These are phyloP conservation scores for Zaprionus lachaisei DNA, from an alignment of 1,140 invertebrate genomes.

Conservation along the genomic window DNA sequence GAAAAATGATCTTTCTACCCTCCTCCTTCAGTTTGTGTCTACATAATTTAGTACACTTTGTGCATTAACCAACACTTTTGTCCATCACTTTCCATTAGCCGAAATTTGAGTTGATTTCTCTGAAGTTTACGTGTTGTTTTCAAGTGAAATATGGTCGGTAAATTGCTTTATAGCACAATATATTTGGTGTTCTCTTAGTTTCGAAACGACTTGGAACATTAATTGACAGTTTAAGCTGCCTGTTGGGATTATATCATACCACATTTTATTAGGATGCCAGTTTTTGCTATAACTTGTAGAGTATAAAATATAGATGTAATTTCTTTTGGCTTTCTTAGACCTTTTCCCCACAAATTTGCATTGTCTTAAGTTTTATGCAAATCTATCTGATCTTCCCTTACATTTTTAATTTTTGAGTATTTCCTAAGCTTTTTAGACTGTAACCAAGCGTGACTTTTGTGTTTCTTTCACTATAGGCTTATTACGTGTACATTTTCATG, in stretches of 20 bases:
- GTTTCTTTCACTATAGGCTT: neutral
- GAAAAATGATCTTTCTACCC: neutral
- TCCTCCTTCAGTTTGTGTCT: neutral
- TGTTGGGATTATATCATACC: conserved; percentile 1
- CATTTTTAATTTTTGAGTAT: too few relatives aligned
- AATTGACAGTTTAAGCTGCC: neutral
- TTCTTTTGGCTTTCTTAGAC: neutral
- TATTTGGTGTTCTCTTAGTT: neutral
- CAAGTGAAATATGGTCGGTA: neutral
- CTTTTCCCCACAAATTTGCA: neutral
- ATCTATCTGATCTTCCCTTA: too few relatives aligned
- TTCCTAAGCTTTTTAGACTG: too few relatives aligned
- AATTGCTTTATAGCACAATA: conserved; percentile 7
- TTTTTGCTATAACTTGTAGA: neutral
- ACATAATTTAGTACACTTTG: conserved; percentile 26
- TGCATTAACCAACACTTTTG: conserved; percentile 20
- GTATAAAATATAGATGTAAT: neutral
- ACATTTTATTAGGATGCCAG: neutral
- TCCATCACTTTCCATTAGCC: conserved; percentile 21
- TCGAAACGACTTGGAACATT: neutral
- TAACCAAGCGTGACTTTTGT: neutral
- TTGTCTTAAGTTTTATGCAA: too few relatives aligned
- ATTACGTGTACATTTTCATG: neutral
- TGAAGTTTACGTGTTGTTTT: neutral
- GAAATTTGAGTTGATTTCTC: neutral